These are phyloP conservation scores for Phymatocera aterrima DNA, from an alignment of 2,888 invertebrate species.

Conservation along the genomic window DNA sequence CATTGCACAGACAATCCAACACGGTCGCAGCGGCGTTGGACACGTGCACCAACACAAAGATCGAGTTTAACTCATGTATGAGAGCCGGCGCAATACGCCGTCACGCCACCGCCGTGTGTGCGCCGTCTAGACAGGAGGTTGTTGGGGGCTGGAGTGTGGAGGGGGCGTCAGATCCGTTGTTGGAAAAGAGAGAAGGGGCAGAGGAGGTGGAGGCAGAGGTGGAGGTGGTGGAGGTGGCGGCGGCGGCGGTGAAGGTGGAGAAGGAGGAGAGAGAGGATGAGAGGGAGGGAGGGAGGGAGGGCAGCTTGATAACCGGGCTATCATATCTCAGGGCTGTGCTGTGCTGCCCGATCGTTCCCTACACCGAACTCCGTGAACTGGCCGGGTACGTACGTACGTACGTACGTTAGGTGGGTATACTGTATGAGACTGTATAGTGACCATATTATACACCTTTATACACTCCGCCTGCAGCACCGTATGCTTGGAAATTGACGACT, in stretches of 20 bases:
- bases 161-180: conserved; percentile 43
- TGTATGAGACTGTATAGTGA: too few species aligned
- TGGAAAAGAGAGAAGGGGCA: conserved; percentile 56
- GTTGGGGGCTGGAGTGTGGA: conserved; percentile 59
- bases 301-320: conserved; percentile 67
- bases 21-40: conserved; percentile 13
- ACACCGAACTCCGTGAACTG: background rate
- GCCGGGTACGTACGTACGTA: background rate
- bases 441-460: too few species aligned
- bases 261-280: conserved; percentile 50
- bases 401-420: too few species aligned
- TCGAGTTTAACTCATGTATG: background rate
- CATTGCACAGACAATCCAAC: conserved; percentile 29
- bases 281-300: conserved; percentile 47
- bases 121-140: conserved; percentile 71
- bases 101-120: conserved; percentile 58
- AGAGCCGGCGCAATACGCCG: conserved; percentile 23
- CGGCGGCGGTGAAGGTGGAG: conserved; percentile 54
- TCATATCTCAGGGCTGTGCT: conserved; percentile 67
- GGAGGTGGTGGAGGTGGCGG: conserved; percentile 48
- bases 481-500: too few species aligned
- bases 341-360: background rate
- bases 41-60: conserved; percentile 38
- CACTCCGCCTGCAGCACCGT: too few species aligned
- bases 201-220: background rate